Evolutionary conservation across 2,888 invertebrate species (phyloP).

Genomic region (Lepidonotus clava): DNA sequence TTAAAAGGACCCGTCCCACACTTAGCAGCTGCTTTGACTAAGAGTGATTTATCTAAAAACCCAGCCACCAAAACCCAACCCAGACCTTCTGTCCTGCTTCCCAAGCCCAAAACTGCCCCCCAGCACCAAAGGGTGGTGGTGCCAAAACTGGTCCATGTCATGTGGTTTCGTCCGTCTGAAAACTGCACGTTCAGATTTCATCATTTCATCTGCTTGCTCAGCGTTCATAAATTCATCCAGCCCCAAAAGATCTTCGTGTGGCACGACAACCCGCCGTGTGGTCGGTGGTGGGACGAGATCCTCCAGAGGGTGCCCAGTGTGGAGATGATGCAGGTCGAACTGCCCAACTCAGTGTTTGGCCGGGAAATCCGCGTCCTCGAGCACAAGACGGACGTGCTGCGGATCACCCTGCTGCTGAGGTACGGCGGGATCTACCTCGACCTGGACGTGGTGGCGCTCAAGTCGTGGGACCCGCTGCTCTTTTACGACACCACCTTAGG

Average conservation of each 20-base stretch:
- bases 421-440: slow-evolving; percentile 77
- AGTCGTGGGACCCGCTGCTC: slow-evolving; percentile 68
- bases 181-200: slow-evolving; percentile 62
- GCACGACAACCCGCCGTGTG: slow-evolving; percentile 60
- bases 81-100: neutral
- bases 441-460: slow-evolving; percentile 72
- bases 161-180: slow-evolving; percentile 62
- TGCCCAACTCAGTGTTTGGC: slow-evolving; percentile 59
- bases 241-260: slow-evolving; percentile 62
- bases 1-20: neutral
- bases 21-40: neutral
- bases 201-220: slow-evolving; percentile 61
- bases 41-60: neutral
- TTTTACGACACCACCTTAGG: slow-evolving; percentile 70
- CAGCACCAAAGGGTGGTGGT: slow-evolving; percentile 46
- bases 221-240: slow-evolving; percentile 60
- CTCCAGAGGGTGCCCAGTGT: slow-evolving; percentile 55
- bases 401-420: slow-evolving; percentile 63
- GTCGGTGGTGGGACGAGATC: slow-evolving; percentile 64
- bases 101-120: slow-evolving; percentile 12
- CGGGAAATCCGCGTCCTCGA: slow-evolving; percentile 58
- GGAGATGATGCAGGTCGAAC: slow-evolving; percentile 51
- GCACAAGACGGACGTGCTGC: slow-evolving; percentile 65
- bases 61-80: no score
- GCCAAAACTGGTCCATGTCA: slow-evolving; percentile 61